Conservation (phyloP, 2,113 vertebrate species). For the Hiodon alosoides region DNA sequence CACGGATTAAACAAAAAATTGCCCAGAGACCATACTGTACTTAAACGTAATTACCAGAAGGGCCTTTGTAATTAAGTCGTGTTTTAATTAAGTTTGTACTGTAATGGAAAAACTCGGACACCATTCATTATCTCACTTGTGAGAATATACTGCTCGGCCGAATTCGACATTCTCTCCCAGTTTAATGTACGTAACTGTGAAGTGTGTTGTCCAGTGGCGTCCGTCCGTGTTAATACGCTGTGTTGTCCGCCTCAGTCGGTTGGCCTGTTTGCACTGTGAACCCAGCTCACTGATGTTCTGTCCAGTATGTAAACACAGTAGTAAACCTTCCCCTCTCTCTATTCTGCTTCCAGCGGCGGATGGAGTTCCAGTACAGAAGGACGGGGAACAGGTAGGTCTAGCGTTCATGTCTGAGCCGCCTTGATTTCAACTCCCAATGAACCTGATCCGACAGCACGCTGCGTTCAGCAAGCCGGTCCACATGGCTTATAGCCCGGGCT, state of each 20-base stretch:
- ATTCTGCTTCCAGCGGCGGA: constrained; percentile 55
- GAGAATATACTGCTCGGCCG: constrained; percentile 35
- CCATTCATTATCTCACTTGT: constrained; percentile 45
- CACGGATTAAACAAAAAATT: constrained; percentile 38
- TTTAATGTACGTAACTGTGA: background rate
- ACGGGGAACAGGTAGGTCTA: constrained; percentile 68
- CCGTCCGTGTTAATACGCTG: background rate
- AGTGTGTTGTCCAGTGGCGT: background rate
- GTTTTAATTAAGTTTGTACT: constrained; percentile 31
- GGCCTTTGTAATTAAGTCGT: constrained; percentile 35
- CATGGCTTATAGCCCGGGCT: constrained; percentile 17
- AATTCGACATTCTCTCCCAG: background rate
- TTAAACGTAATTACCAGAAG: constrained; percentile 39
- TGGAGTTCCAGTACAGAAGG: constrained; percentile 68
- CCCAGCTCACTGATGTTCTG: background rate
- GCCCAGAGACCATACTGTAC: constrained; percentile 32
- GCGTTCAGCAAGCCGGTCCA: background rate
- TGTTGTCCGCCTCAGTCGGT: background rate
- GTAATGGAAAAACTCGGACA: constrained; percentile 30
- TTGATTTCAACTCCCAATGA: constrained; percentile 2
- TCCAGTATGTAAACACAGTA: background rate
- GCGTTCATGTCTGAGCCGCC: constrained; percentile 1
- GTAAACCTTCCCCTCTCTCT: background rate
- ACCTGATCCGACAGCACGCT: background rate
- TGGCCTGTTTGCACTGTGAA: background rate